Conservation (phyloP, 2,113 vertebrate genomes). For the Dascyllus trimaculatus region DNA sequence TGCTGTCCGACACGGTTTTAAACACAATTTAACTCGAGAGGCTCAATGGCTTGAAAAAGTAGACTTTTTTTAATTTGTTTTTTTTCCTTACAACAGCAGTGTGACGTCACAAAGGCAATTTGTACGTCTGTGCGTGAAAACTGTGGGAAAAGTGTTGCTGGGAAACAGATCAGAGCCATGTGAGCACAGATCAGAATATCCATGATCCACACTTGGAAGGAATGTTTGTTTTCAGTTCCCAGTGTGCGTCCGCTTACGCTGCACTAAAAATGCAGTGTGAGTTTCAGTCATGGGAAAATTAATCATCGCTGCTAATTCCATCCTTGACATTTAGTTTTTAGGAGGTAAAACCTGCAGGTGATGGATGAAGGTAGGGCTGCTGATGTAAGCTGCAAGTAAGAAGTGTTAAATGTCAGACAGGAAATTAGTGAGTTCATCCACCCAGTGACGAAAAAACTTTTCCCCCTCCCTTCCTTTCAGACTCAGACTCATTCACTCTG, state of each 20-base stretch:
- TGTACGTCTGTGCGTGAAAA: conserved; percentile 16
- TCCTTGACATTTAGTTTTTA: background rate
- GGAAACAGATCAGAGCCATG: conserved; percentile 38
- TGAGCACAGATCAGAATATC: conserved; percentile 46
- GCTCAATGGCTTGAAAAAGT: too few species aligned
- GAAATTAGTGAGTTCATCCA: conserved; percentile 44
- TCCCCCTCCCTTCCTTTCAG: background rate
- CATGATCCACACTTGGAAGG: conserved; percentile 32
- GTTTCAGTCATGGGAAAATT: background rate
- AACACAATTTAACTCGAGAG: too few species aligned
- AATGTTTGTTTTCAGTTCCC: conserved; percentile 55
- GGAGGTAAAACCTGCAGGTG: background rate
- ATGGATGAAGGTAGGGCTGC: background rate
- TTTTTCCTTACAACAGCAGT: background rate
- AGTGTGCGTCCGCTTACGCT: background rate
- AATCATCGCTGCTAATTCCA: background rate
- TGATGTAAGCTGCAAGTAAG: background rate
- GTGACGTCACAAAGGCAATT: conserved; percentile 2
- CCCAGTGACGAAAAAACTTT: conserved; percentile 14
- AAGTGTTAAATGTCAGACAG: conserved; percentile 40
- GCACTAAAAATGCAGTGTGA: background rate
- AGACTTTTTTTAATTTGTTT: too few species aligned
- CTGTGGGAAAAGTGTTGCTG: conserved; percentile 20
- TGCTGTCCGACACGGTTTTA: too few species aligned
- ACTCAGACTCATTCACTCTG: conserved; percentile 21